Base-by-base conservation (phyloP, 92 coral and sea anemone species). In the Heliopora coerulea region DNA sequence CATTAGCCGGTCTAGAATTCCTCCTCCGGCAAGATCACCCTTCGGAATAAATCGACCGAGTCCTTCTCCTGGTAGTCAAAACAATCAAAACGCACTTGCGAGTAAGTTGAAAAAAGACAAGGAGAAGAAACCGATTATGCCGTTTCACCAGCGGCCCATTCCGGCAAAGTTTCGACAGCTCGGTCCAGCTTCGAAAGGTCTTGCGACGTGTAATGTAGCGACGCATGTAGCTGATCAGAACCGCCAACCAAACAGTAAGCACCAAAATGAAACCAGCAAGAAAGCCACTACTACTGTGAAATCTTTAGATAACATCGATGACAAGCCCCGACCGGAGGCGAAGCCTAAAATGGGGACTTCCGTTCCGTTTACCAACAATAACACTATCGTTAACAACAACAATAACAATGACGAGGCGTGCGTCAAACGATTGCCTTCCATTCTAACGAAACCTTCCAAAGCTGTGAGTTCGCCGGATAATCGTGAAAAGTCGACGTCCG, bases 21-120 rank as follows among this genome's bases (percentile, higher is more conserved):
- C 93, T 40, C 52, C 96, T 0, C 98, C 91, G 68, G 93, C 86
- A 9, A 79, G 96, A 60, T 78, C 91, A 35, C 88, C 97, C 50
- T 93, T 93, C 84, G 96, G 96, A 26, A 87, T 93, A 35, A 85
- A 84, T 62, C 80, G 98, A 54, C 95, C 95, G 0, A 86, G 83
- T 41, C 88, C 98, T 32, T 88, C 97, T 0, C 91, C 98, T 7
- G 85, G 86, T 56, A 82, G 72, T 72, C 75, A 64, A 25, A 49
- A 20, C 48, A 62, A 52, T 29, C 66, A 54, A 87, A 89, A 32
- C 85, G 82, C 65, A 62, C 78, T 20, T 85, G 88, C 88, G 17
- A 86, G 83, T 69, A 93, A 93, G 75, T 74, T 88, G 56, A 93
- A 93, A 68, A 82, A 82, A 56, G 86, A 82, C 42, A 88, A 84